Conservation (phyloP, 2,888 invertebrate genomes). For the Limnephilus rhombicus region DNA sequence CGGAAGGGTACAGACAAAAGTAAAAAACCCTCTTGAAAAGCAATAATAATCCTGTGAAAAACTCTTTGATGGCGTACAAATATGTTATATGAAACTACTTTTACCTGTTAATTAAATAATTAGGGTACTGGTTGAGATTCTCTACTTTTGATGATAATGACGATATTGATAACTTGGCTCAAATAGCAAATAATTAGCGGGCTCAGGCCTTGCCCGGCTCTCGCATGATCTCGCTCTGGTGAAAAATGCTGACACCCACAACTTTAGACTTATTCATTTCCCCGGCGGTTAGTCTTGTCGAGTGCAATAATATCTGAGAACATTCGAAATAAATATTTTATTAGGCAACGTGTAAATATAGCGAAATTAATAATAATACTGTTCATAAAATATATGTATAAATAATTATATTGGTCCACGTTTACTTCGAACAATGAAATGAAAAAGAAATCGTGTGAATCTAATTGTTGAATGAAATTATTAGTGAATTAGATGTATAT, state of each 20-base stretch:
- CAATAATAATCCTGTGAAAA: not conserved
- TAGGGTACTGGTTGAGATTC: not conserved
- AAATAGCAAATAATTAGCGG: not conserved
- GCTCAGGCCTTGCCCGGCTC: not conserved
- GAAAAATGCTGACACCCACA: not conserved
- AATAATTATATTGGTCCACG: not conserved
- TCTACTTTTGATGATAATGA: not conserved
- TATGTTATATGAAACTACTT: not conserved
- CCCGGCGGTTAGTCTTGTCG: not conserved
- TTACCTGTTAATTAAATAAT: not conserved
- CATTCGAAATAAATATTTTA: not conserved
- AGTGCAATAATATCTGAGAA: conserved; percentile 17
- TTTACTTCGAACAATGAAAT: not conserved
- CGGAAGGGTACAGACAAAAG: not conserved
- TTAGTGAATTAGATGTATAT: not conserved
- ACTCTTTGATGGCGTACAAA: not conserved
- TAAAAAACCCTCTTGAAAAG: not conserved
- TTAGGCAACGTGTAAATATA: conserved; percentile 12
- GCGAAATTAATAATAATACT: not conserved
- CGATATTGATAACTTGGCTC: not conserved
- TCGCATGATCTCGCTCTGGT: not conserved
- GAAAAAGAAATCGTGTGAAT: not conserved
- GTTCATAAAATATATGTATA: conserved; percentile 4
- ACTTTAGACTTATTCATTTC: not conserved
- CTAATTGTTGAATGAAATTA: conserved; percentile 15